Conservation (phyloP, 2,888 invertebrate species). For the Pilophorus perplexus region DNA sequence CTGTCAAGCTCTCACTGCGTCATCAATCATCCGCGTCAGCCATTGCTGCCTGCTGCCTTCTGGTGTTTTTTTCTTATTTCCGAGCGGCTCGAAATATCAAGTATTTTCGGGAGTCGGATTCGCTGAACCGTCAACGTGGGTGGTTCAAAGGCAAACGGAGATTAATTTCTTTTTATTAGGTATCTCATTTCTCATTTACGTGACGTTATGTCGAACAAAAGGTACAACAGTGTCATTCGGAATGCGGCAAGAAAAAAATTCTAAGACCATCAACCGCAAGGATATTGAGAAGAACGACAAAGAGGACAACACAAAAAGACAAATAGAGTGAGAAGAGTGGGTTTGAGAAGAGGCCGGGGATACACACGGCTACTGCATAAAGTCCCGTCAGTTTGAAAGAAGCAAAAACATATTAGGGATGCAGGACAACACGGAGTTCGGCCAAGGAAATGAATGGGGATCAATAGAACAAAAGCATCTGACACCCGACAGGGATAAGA, state of each 20-base stretch:
- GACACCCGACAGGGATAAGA: slow-evolving; percentile 19
- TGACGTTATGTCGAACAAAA: too few species aligned
- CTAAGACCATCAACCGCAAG: slow-evolving; percentile 15
- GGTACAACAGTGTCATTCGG: too few species aligned
- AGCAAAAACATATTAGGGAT: slow-evolving; percentile 23
- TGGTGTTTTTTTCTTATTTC: too few species aligned
- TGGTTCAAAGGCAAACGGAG: too few species aligned
- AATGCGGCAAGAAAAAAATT: neutral
- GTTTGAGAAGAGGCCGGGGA: too few species aligned
- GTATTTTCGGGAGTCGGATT: too few species aligned
- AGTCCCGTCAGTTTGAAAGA: slow-evolving; percentile 12
- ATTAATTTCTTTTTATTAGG: too few species aligned
- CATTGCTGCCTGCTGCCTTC: slow-evolving; percentile 13
- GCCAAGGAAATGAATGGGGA: slow-evolving; percentile 25
- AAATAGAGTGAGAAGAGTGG: slow-evolving; percentile 15
- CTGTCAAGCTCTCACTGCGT: slow-evolving; percentile 9
- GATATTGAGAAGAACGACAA: neutral
- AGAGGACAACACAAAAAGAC: slow-evolving; percentile 8
- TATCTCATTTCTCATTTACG: too few species aligned
- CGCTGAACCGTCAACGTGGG: too few species aligned
- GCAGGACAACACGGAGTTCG: neutral
- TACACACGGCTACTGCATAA: slow-evolving; percentile 10
- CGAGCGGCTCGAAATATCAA: too few species aligned
- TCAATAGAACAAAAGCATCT: slow-evolving; percentile 18
- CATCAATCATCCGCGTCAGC: slow-evolving; percentile 12